Conservation (phyloP, 2,113 vertebrate genomes). For the Rhegmatorhina hoffmannsi region DNA sequence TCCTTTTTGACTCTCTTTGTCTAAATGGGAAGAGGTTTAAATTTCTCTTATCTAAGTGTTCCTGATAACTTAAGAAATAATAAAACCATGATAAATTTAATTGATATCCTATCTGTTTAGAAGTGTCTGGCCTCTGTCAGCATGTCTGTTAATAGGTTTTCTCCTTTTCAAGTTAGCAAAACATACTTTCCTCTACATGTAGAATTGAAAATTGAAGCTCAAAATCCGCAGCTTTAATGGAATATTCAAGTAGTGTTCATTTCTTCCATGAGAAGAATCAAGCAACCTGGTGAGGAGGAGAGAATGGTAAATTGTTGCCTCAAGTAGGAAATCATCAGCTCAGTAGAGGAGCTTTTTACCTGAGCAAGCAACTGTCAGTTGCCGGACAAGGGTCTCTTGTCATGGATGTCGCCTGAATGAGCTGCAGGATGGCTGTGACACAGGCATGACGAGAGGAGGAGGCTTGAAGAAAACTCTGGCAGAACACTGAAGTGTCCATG, state of each 20-base stretch:
- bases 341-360: background rate
- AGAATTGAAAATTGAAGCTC: background rate
- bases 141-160: background rate
- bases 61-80: background rate
- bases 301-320: background rate
- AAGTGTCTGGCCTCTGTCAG: background rate
- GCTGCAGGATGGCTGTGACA: background rate
- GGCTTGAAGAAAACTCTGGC: background rate
- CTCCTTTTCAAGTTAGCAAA: background rate
- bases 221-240: background rate
- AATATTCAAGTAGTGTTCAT: background rate
- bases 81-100: background rate
- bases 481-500: background rate
- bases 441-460: fast-evolving
- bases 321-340: background rate
- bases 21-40: background rate
- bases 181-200: background rate
- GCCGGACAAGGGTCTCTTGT: background rate
- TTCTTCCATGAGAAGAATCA: background rate
- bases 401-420: fast-evolving
- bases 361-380: fast-evolving
- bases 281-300: background rate
- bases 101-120: background rate
- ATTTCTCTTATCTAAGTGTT: background rate
- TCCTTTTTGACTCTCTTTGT: background rate